Conservation (phyloP, 1,140 invertebrate genomes). For the Zaprionus kolodkinae region DNA sequence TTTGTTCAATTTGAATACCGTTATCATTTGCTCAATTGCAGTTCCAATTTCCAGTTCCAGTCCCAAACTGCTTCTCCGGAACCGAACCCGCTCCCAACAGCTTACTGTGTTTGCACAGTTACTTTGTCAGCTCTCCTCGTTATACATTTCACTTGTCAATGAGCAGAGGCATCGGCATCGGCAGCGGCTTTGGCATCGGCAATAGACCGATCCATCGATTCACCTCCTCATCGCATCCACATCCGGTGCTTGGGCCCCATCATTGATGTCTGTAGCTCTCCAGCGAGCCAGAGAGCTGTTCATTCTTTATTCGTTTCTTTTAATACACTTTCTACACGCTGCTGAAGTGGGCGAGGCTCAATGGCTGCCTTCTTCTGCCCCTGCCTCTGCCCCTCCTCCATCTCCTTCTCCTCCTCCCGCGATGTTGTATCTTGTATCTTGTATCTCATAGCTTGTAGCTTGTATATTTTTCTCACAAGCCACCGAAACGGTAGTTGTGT, state of each 20-base stretch:
- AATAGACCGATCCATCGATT: background rate
- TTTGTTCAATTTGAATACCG: constrained; percentile 78
- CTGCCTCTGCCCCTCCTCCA: no score
- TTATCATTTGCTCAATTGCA: constrained; percentile 49
- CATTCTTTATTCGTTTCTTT: constrained; percentile 76
- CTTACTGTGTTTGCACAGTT: constrained; percentile 22
- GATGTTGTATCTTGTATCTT: constrained; percentile 19
- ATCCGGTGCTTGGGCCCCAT: constrained; percentile 61
- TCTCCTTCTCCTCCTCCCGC: background rate
- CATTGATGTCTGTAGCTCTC: constrained; percentile 21
- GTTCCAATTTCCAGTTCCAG: constrained; percentile 15
- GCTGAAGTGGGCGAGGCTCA: constrained; percentile 69
- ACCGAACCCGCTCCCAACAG: background rate
- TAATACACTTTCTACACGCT: constrained; percentile 76
- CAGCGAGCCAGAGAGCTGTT: constrained; percentile 53
- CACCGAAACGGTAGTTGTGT: constrained; percentile 81
- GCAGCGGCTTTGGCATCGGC: constrained; percentile 31
- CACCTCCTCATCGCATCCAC: constrained; percentile 41
- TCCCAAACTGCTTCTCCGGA: background rate
- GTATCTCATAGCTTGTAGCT: constrained; percentile 31
- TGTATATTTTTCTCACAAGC: constrained; percentile 82
- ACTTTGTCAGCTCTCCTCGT: constrained; percentile 27
- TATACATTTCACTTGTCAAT: constrained; percentile 67
- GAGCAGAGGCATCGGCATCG: constrained; percentile 43
- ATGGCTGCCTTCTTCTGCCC: constrained; percentile 19